Evolutionary conservation across 1,140 invertebrate species (phyloP), one percentile per base, ranked within the genome.

Genomic region (Diploscapter pachys): DNA sequence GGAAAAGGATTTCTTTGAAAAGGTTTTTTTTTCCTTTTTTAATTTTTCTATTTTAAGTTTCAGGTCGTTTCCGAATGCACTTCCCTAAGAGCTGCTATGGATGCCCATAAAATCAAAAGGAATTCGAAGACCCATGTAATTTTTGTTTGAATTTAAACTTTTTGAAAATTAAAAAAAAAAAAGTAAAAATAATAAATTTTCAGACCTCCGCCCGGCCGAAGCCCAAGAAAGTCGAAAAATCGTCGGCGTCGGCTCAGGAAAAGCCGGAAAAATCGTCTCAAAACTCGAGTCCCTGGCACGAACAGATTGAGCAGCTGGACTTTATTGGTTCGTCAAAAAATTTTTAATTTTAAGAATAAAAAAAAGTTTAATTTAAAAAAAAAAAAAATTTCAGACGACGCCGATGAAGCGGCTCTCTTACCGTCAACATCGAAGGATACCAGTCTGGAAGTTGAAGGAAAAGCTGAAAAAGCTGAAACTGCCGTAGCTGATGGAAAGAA

Each of bases 271-370:
- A 69, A 61, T 54, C 73, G 9, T 6, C 56, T 4, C 61, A 59
- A 13, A 66, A 65, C 8, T 57, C 56, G 3, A 62, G 56, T 49
- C 68, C 73, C 6, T 74, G 73, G 73, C 73, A 74, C 9, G 73
- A 74, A 13, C 65, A 74, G 50, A 74, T 74, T 50, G 73, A 74
- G n/a, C 53, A 65, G 3, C 31, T 74, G 50, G 73, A n/a, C 2
- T 74, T 68, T 50, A 74, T 74, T 31, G 73, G 64, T 63, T 52
- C 48, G 6, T 65, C 63, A 31, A 31, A 31, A 31, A 31, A 31
- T 31, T 31, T 31, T 31, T 0, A 31, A 31, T 31, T 31, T 31
- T 31, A 31, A 31, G 31, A 31, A 31, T 31, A 31, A 31, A 1
- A 31, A 31, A 31, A 31, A 31, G 31, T 31, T 31, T 31, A 31